Conservation (phyloP, 2,888 invertebrate species). For the Oscheius myriophilus region DNA sequence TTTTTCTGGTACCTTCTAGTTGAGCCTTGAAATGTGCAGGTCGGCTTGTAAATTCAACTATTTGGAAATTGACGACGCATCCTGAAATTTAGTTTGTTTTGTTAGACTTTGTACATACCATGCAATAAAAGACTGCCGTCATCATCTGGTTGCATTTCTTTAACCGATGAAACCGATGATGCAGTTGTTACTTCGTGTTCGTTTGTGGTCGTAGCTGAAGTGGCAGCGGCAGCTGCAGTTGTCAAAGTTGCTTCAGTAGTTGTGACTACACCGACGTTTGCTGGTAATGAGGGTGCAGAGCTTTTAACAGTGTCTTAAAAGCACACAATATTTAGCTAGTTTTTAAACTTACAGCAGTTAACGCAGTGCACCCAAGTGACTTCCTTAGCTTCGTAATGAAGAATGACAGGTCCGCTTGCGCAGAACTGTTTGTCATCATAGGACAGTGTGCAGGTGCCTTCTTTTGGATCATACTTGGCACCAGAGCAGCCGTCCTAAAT, state of each 20-base stretch:
- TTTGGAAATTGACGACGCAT: constrained; percentile 61
- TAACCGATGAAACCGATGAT: not conserved
- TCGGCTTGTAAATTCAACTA: constrained; percentile 48
- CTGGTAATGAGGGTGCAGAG: constrained; percentile 1
- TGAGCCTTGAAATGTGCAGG: constrained; percentile 51
- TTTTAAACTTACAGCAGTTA: constrained; percentile 53
- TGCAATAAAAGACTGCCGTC: constrained; percentile 23
- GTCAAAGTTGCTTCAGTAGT: not conserved
- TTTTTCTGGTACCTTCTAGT: constrained; percentile 48
- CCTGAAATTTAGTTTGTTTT: constrained; percentile 34
- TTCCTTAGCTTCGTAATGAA: constrained; percentile 50
- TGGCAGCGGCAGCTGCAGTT: not conserved
- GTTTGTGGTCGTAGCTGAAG: constrained; percentile 1
- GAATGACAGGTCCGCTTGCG: constrained; percentile 43
- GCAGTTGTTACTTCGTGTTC: not conserved
- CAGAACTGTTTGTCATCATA: constrained; percentile 61
- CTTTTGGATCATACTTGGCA: constrained; percentile 55
- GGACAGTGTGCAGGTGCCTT: constrained; percentile 56
- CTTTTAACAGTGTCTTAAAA: constrained; percentile 29
- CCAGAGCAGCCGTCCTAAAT: constrained; percentile 63
- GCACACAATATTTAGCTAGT: not conserved
- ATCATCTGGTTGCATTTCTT: constrained; percentile 17
- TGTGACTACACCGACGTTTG: constrained; percentile 4
- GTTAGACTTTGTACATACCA: not conserved
- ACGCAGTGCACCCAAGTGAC: constrained; percentile 65